Evolutionary conservation across 2,113 vertebrate species (phyloP).

Genomic region (Salvelinus sp.): DNA sequence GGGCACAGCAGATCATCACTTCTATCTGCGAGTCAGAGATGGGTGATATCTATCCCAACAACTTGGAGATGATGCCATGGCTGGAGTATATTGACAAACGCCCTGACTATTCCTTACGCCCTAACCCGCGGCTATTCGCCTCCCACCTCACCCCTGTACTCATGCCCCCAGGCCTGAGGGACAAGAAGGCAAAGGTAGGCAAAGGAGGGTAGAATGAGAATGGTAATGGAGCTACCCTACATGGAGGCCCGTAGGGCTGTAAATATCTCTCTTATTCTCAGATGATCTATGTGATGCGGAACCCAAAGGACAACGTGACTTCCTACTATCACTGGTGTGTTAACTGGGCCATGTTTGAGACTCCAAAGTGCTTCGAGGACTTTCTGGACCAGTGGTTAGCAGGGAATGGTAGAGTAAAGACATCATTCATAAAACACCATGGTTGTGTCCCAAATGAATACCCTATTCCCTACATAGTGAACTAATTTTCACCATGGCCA

Average conservation of each 20-base stretch:
- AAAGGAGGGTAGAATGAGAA: not conserved
- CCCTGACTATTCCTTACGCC: slow-evolving; percentile 27
- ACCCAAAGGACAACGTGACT: slow-evolving; percentile 74
- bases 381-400: slow-evolving; percentile 68
- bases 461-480: not conserved
- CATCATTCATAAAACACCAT: too few species aligned
- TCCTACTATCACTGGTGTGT: slow-evolving; percentile 73
- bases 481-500: too few species aligned
- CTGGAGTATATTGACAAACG: slow-evolving; percentile 45
- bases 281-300: slow-evolving; percentile 75
- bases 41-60: slow-evolving; percentile 21
- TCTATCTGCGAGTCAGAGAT: slow-evolving; percentile 39
- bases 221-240: not conserved
- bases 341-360: not conserved
- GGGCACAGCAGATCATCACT: slow-evolving; percentile 60
- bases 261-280: slow-evolving; percentile 38
- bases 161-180: slow-evolving; percentile 67
- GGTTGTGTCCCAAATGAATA: too few species aligned
- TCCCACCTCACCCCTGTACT: slow-evolving; percentile 69
- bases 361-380: slow-evolving; percentile 47
- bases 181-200: slow-evolving; percentile 68
- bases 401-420: slow-evolving; percentile 59
- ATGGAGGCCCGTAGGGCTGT: not conserved
- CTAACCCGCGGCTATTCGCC: slow-evolving; percentile 56
- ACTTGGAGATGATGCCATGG: slow-evolving; percentile 62